Evolutionary conservation across 1,140 invertebrate species (phyloP), one percentile per base, ranked within the genome.

Genomic region (Bicyclus anynana): DNA sequence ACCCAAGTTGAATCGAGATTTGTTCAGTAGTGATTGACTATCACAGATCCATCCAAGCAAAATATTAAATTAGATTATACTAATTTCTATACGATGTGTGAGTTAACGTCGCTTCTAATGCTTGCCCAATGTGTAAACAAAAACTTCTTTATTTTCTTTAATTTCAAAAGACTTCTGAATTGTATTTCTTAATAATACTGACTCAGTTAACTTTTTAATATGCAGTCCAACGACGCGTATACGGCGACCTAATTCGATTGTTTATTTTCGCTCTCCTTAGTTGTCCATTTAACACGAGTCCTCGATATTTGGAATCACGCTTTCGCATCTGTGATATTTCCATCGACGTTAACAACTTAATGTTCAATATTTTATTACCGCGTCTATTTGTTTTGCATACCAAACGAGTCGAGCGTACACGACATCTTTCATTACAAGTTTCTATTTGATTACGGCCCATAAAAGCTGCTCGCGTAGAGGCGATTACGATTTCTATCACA

Each of bases 361-460:
- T 74, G 80, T 77, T 72, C 73, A 78, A 82, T 84, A 83, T 84
- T 84, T 82, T 87, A 84, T 84, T 80, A 78, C 77, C 74, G 63
- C 48, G 59, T 59, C 53, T 82, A 79, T 88, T 88, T 86, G 74
- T 75, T 72, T 77, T 72, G 74, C 72, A 77, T 80, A 78, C 72
- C 74, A 81, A 80, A 84, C 81, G 83, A 71, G 72, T 75, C 72
- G 53, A 69, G 62, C 65, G 77, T 62, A 75, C 64, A 80, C 68
- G 73, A 82, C 80, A 84, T 87, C 82, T 80, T 84, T 84, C 79
- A 86, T 86, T 88, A 78, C 83, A 85, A 81, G 83, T 88, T 88
- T 88, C 85, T 86, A 88, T 86, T 88, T 88, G 85, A 84, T 88
- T 84, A 79, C 70, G 79, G 58, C 74, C 81, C 82, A 84, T 84